Percentiles rank a stretch among this genome's conserved stretches.
phyloP scores from a whole-genome alignment of 2,888 invertebrate genomes.

The Cerastis leucographa region DNA sequence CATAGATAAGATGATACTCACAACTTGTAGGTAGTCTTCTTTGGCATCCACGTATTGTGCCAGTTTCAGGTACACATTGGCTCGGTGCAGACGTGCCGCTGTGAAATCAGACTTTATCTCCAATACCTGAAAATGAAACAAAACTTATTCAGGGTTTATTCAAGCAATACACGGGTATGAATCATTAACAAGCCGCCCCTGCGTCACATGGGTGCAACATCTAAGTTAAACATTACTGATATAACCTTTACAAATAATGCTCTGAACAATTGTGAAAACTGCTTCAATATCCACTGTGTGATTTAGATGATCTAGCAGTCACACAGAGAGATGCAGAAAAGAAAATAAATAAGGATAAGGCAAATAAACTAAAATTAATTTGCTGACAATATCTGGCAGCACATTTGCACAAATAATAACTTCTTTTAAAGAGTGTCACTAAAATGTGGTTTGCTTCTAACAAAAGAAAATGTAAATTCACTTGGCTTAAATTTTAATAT shows the following conservation, averaged over 20 bases:
- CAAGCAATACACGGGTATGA: background rate
- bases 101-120: conserved; percentile 98
- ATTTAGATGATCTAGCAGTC: background rate
- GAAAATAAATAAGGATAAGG: no score
- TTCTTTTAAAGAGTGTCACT: background rate
- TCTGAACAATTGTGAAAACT: background rate
- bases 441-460: conserved; percentile 8
- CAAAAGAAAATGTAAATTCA: conserved; percentile 28
- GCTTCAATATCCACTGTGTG: background rate
- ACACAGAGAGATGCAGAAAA: no score
- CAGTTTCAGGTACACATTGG: conserved; percentile 96
- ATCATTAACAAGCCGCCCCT: background rate
- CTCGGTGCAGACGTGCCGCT: conserved; percentile 96
- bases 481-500: conserved; percentile 11
- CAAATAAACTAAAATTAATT: background rate
- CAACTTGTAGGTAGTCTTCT: conserved; percentile 95
- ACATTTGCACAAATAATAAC: background rate
- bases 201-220: background rate
- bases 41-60: conserved; percentile 96
- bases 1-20: conserved; percentile 89
- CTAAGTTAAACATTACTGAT: background rate
- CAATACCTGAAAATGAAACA: conserved; percentile 91
- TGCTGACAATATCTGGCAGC: background rate
- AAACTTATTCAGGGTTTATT: background rate
- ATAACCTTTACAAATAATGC: background rate